Conservation (phyloP, 2,888 invertebrate species). For the Steinernema carpocapsae region DNA sequence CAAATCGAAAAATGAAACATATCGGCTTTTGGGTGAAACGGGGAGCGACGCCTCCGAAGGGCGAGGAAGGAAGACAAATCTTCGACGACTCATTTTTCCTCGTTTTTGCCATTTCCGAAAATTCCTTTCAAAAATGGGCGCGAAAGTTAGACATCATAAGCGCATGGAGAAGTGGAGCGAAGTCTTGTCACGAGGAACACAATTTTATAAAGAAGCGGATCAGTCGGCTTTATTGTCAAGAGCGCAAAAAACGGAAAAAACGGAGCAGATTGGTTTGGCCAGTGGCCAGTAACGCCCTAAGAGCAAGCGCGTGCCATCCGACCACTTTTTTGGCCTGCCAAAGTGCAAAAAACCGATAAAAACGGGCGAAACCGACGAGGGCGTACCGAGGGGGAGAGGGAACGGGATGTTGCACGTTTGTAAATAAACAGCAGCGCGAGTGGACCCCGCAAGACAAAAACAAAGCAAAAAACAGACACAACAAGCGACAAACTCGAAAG, state of each 20-base stretch:
- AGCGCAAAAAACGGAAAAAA: slow-evolving; percentile 32
- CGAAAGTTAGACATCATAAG: slow-evolving; percentile 20
- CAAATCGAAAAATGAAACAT: slow-evolving; percentile 28
- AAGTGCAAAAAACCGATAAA: slow-evolving; percentile 34
- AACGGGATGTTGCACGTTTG: neutral
- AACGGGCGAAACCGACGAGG: neutral
- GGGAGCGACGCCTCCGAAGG: neutral
- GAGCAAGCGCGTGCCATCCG: slow-evolving; percentile 32
- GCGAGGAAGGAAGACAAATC: neutral
- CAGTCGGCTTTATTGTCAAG: slow-evolving; percentile 33
- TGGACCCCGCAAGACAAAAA: neutral
- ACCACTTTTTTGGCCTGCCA: slow-evolving; percentile 18
- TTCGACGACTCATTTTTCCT: slow-evolving; percentile 28
- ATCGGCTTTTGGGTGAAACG: slow-evolving; percentile 10
- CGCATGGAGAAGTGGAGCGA: neutral
- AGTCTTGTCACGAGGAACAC: slow-evolving; percentile 34
- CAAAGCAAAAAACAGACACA: slow-evolving; percentile 13
- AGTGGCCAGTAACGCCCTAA: slow-evolving; percentile 27
- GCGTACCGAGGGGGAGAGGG: neutral
- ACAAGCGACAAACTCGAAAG: slow-evolving; percentile 2
- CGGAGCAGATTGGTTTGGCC: slow-evolving; percentile 33
- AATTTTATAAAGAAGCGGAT: slow-evolving; percentile 15
- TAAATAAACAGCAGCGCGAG: slow-evolving; percentile 29
- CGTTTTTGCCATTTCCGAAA: slow-evolving; percentile 22
- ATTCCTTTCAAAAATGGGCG: neutral